Evolutionary conservation across 2,797 vertebrate species (phyloP), one percentile per base, ranked within the genome.

Genomic region (Sternarchorhynchus goeldii): DNA sequence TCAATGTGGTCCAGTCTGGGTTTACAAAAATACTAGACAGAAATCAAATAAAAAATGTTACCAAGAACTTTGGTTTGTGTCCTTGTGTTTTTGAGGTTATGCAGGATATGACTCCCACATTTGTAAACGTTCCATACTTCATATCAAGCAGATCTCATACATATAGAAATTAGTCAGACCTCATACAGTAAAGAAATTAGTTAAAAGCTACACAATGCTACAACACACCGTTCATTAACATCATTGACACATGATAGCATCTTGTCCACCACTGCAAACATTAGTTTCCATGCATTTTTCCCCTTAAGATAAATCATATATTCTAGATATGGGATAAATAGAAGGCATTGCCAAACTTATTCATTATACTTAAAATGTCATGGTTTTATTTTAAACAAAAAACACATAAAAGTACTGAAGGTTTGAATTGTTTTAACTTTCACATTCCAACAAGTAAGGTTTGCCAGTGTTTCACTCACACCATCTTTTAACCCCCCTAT

Each of bases 1-100:
- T 66, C 53, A 59, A 53, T 81, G 58, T 81, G 64, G 77, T 75
- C 69, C 58, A 34, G 71, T 72, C 18, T 65, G 59, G 64, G 67
- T 81, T 77, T 65, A 29, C 66, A 75, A 76, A 62, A 81, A 74
- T 58, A 78, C 31, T 76, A 70, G 63, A 77, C 36, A 64, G 72
- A 81, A 25, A 73, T 79, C 39, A 45, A 77, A 70, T 31, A 29
- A 75, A 59, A 78, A 80, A 70, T 32, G 58, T 62, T 77, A 75
- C 64, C 75, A 79, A 77, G 18, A 56, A 20, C 29, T n/a, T 32
- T 64, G 17, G 21, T 36, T 39, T 64, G 56, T 29, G 67, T 45
- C 10, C 16, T 78, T 50, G 20, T 16, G 31, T 50, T 79, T 53
- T 56, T 67, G 21, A 65, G 59, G 16, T 58, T 14, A 2, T 39